Evolutionary conservation across 2,797 vertebrate genomes (phyloP), one percentile per base, ranked within the genome.

Genomic region (Muscicapa comitata): DNA sequence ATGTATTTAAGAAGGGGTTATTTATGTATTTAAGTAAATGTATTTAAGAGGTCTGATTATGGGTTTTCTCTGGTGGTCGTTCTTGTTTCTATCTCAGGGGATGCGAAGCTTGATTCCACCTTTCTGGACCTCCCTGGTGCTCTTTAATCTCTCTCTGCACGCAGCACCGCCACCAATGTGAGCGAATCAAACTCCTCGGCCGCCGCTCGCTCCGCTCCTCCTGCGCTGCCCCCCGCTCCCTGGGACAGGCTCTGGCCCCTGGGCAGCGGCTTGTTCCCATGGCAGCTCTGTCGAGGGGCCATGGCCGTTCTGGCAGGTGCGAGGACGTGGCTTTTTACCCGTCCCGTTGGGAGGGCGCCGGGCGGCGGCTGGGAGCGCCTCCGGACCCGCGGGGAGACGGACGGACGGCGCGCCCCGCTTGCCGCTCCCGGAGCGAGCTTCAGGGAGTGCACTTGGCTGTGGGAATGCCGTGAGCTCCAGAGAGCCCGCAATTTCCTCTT

Each of bases 201-300:
- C 40, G 5, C 29, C 2, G 6, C 62, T 38, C 18, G 2, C 51
- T 13, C 5, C 1, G 26, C 73, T 6, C 23, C 17, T 17, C 31
- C 12, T 4, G 6, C 4, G 2, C 42, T 20, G 48, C 14, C 47
- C 0, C 26, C n/a, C 11, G 1, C 17, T 25, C 25, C 38, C 13
- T 2, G 37, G 2, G 21, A 10, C 10, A 2, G 58, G 29, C 53
- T 25, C 5, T 4, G 74, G 82, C 50, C 17, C 14, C 38, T 2
- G 73, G 9, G 3, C 6, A 5, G 71, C 43, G 2, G 48, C 13
- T 1, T 2, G 11, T 10, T 18, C 15, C 10, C 21, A 1, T 0
- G 19, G 54, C 50, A 58, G 61, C 78, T 47, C 37, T 16, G 24
- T 4, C 11, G 3, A 3, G 63, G 5, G 35, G 8, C 53, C 40